These are phyloP conservation scores for Sarcophilus harrisii DNA, from an alignment of 2,797 vertebrate genomes.

Conservation along the genomic window DNA sequence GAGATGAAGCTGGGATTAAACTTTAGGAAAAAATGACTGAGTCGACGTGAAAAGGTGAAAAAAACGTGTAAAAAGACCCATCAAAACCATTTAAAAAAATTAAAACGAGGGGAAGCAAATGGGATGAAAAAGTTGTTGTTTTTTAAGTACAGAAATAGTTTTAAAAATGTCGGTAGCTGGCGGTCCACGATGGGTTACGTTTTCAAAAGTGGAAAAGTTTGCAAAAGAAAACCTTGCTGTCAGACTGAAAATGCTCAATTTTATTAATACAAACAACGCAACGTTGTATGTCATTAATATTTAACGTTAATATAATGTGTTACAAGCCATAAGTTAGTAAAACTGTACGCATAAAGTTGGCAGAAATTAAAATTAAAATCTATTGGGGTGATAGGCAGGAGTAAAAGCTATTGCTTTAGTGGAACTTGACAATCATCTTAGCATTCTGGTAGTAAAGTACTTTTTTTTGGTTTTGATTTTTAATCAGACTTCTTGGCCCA, in stretches of 20 bases:
- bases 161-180: too few relatives aligned
- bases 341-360: background rate
- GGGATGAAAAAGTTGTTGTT: too few relatives aligned
- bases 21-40: background rate
- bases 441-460: background rate
- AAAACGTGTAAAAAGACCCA: background rate
- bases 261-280: background rate
- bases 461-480: background rate
- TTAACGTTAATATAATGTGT: too few relatives aligned
- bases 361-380: background rate
- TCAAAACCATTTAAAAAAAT: background rate
- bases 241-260: background rate
- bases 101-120: background rate
- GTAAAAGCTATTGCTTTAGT: background rate
- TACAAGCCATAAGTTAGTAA: background rate
- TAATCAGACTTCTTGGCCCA: background rate
- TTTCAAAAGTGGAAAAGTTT: background rate
- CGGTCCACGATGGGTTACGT: background rate
- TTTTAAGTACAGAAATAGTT: too few relatives aligned
- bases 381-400: background rate
- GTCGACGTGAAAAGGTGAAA: background rate
- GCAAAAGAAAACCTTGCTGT: background rate
- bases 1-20: background rate
- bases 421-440: background rate
- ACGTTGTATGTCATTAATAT: too few relatives aligned